phyloP scores from a whole-genome alignment of 2,888 invertebrate species.

The Hyalella azteca region DNA sequence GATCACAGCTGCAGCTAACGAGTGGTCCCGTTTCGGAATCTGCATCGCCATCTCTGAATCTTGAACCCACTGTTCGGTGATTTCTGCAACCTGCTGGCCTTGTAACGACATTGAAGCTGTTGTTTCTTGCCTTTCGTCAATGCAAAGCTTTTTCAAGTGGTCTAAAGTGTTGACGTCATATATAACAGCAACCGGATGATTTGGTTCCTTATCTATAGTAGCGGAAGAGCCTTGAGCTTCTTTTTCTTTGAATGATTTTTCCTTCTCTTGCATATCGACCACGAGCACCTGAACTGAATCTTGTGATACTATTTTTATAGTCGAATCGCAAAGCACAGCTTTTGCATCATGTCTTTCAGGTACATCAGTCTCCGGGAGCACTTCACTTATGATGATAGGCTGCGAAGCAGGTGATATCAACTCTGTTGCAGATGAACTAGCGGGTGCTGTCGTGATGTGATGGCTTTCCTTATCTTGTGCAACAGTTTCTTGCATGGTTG shows the following conservation, averaged over 20 bases:
- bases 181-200: slow-evolving; percentile 45
- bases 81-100: slow-evolving; percentile 62
- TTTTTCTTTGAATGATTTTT: slow-evolving; percentile 67
- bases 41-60: background rate
- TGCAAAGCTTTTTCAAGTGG: slow-evolving; percentile 40
- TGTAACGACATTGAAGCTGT: slow-evolving; percentile 64
- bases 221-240: slow-evolving; percentile 33
- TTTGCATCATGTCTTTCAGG: slow-evolving; percentile 40
- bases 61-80: slow-evolving; percentile 60
- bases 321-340: slow-evolving; percentile 42
- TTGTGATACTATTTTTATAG: slow-evolving; percentile 44
- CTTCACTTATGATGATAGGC: slow-evolving; percentile 62
- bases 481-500: slow-evolving; percentile 70
- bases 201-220: slow-evolving; percentile 36
- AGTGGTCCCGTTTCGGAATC: background rate
- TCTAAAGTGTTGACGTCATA: slow-evolving; percentile 44
- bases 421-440: slow-evolving; percentile 62
- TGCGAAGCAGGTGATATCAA: slow-evolving; percentile 62
- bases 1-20: background rate
- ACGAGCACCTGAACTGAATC: slow-evolving; percentile 69
- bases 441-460: slow-evolving; percentile 64
- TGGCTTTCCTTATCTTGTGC: slow-evolving; percentile 70
- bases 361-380: slow-evolving; percentile 59
- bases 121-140: slow-evolving; percentile 63
- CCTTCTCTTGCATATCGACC: slow-evolving; percentile 72